Evolutionary conservation across 2,113 vertebrate genomes (phyloP).

Genomic region (Pampusana beccarii): DNA sequence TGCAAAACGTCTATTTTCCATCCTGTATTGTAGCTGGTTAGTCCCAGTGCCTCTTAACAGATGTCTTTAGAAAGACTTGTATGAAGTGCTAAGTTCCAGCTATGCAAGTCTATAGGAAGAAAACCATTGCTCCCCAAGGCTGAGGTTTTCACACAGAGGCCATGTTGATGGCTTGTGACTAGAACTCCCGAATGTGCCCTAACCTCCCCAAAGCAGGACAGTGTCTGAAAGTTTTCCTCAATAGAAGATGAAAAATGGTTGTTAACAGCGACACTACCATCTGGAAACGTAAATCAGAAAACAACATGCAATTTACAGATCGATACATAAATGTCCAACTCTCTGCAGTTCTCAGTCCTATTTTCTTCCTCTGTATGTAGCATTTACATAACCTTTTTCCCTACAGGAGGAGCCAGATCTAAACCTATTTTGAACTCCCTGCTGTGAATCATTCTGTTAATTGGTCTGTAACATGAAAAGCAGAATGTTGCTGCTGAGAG

Average conservation of each 20-base stretch:
- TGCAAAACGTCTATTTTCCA: neutral
- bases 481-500: slow-evolving; percentile 58
- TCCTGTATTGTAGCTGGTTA: neutral
- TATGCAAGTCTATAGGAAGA: neutral
- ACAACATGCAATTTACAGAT: neutral
- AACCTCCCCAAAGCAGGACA: neutral
- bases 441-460: slow-evolving; percentile 68
- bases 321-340: neutral
- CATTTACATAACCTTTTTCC: slow-evolving; percentile 25
- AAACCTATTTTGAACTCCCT: slow-evolving; percentile 54
- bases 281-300: neutral
- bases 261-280: neutral
- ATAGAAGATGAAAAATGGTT: neutral
- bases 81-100: neutral
- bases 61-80: neutral
- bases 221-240: neutral
- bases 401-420: slow-evolving; percentile 29
- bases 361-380: neutral
- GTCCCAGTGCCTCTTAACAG: neutral
- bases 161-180: neutral
- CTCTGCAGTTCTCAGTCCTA: neutral
- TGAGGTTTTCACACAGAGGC: neutral
- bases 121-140: neutral
- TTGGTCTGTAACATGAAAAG: slow-evolving; percentile 64
- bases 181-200: neutral